These are phyloP conservation scores for Drosophila colorata DNA, from an alignment of 2,888 invertebrate species.

Conservation along the genomic window DNA sequence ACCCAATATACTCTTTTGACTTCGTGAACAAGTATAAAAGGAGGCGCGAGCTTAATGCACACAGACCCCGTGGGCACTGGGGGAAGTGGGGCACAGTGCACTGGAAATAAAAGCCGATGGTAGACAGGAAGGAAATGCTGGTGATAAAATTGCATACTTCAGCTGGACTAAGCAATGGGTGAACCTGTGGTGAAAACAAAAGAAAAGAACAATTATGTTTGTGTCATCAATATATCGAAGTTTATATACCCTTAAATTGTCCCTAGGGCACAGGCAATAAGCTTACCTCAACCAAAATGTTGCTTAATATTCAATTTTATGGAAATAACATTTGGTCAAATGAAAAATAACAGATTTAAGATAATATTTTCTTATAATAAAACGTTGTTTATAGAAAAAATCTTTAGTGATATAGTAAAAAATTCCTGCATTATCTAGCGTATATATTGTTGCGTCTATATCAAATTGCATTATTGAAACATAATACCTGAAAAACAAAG, in stretches of 20 bases:
- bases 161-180: neutral
- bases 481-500: neutral
- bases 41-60: too few relatives aligned
- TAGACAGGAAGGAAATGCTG: constrained; percentile 4
- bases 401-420: too few relatives aligned
- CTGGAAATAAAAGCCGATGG: constrained; percentile 3
- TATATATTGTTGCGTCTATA: neutral
- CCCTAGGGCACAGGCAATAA: too few relatives aligned
- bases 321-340: too few relatives aligned
- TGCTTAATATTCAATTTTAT: neutral
- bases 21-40: neutral
- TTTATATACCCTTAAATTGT: neutral
- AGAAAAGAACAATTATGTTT: neutral
- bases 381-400: too few relatives aligned
- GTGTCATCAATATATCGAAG: neutral
- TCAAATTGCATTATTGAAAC: too few relatives aligned
- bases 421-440: too few relatives aligned
- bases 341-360: neutral
- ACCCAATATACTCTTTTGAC: too few relatives aligned
- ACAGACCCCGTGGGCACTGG: too few relatives aligned
- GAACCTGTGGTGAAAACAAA: neutral
- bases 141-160: constrained; percentile 14
- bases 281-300: too few relatives aligned
- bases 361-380: neutral
- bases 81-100: neutral